Evolutionary conservation across 1,140 invertebrate genomes (phyloP), one percentile per base, ranked within the genome.

Genomic region (Phymastichus coffea): DNA sequence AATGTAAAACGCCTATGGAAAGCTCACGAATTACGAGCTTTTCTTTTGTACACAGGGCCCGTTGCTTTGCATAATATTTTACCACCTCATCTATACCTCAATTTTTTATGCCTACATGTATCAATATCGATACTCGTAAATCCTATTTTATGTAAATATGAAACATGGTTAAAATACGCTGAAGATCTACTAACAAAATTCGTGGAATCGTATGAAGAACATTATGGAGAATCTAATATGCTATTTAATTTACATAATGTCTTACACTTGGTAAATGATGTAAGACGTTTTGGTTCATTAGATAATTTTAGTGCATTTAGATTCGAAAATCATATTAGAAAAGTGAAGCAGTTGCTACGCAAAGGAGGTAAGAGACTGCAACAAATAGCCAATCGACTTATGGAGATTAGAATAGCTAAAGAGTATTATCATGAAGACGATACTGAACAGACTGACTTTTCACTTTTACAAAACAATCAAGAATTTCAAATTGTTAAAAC

Each of bases 261-360:
- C 67, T 47, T 65, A 40, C 81, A 82, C 69, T 52, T 83, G 22
- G 48, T 68, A 37, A 64, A 71, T 59, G 79, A 83, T 71, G 74
- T 72, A 14, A 57, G 60, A 64, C 61, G 61, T 9, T 75, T 72
- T 71, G 79, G 78, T 3, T 22, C 64, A 28, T 58, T 81, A 25
- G 75, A 82, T 23, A 35, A 37, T 14, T 51, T 51, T 23, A 51
- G 48, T 37, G 67, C 76, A n/a, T 83, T 81, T 66, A 57, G 64
- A 19, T 82, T 80, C 73, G 80, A 83, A 71, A 80, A 75, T 64
- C 73, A 70, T 57, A 60, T 82, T n/a, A n/a, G n/a, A n/a, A n/a
- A n/a, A n/a, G n/a, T n/a, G n/a, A n/a, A n/a, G n/a, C n/a, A n/a
- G n/a, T n/a, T n/a, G n/a, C n/a, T n/a, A n/a, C n/a, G n/a, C n/a